phyloP scores from a whole-genome alignment of 2,888 invertebrate species.

The Eubasilissa splendida region DNA sequence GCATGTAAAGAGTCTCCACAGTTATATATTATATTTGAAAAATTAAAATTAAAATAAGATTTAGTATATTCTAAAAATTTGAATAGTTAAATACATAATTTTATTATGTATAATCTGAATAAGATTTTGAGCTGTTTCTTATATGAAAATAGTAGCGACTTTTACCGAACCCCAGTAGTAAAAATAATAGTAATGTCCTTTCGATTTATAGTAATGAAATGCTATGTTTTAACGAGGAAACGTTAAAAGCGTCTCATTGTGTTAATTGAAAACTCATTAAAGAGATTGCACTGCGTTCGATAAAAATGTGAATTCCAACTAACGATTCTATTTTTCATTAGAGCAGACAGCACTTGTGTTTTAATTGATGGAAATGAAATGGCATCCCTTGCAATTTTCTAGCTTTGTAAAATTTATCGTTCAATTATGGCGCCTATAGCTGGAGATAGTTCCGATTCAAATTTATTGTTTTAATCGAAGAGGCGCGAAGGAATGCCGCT shows the following conservation, averaged over 20 bases:
- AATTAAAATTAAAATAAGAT: too few relatives aligned
- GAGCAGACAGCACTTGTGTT: conserved; percentile 19
- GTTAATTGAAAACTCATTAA: conserved; percentile 19
- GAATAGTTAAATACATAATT: too few relatives aligned
- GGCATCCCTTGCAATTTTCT: conserved; percentile 34
- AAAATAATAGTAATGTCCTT: too few relatives aligned
- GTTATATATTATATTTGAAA: too few relatives aligned
- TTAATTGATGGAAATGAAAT: conserved; percentile 12
- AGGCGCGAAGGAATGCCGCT: conserved; percentile 5
- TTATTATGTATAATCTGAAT: too few relatives aligned
- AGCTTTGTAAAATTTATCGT: conserved; percentile 35
- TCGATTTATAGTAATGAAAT: not conserved
- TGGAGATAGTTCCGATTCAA: conserved; percentile 34
- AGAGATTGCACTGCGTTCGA: not conserved
- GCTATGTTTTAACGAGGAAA: not conserved
- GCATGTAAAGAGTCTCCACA: too few relatives aligned
- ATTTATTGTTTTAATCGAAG: conserved; percentile 39
- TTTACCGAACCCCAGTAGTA: too few relatives aligned
- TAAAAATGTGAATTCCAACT: not conserved
- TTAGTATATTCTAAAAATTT: too few relatives aligned
- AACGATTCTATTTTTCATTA: conserved; percentile 22
- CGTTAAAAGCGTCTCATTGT: not conserved
- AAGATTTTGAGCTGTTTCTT: too few relatives aligned
- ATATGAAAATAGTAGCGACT: too few relatives aligned
- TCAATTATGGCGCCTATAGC: conserved; percentile 36